Conservation (phyloP, 2,797 vertebrate genomes). For the Geotrypetes seraphini region DNA sequence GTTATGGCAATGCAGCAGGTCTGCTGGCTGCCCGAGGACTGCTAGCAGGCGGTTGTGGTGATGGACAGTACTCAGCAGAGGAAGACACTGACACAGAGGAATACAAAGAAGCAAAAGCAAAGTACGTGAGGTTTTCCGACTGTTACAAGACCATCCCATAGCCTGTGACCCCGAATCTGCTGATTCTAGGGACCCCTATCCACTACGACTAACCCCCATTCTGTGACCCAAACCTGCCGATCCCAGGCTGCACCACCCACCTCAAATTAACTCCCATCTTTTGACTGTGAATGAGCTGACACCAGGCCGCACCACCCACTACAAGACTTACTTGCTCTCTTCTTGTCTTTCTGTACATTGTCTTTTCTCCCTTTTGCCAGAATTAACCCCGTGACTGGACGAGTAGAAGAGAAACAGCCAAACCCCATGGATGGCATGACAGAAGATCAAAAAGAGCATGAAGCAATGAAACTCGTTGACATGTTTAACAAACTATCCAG, state of each 20-base stretch:
- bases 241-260: too few relatives aligned
- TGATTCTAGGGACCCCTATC: too few relatives aligned
- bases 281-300: too few relatives aligned
- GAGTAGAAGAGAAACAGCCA: slow-evolving; percentile 15
- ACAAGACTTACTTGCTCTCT: not conserved
- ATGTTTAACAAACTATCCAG: slow-evolving; percentile 22
- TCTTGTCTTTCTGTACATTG: too few relatives aligned
- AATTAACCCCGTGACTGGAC: slow-evolving; percentile 18
- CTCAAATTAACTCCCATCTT: too few relatives aligned
- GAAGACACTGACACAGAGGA: slow-evolving; percentile 43
- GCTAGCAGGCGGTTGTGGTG: slow-evolving; percentile 15
- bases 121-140: not conserved
- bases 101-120: slow-evolving; percentile 34
- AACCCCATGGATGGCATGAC: slow-evolving; percentile 24
- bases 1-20: slow-evolving; percentile 69
- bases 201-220: too few relatives aligned
- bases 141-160: too few relatives aligned
- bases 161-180: too few relatives aligned
- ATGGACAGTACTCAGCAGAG: slow-evolving; percentile 21
- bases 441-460: slow-evolving; percentile 20
- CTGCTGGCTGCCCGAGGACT: slow-evolving; percentile 51
- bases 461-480: slow-evolving; percentile 21
- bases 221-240: too few relatives aligned
- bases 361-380: not conserved
- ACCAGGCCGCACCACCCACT: too few relatives aligned